Evolutionary conservation across 2,888 invertebrate species (phyloP).

Genomic region (Acanthosepion lycidas): DNA sequence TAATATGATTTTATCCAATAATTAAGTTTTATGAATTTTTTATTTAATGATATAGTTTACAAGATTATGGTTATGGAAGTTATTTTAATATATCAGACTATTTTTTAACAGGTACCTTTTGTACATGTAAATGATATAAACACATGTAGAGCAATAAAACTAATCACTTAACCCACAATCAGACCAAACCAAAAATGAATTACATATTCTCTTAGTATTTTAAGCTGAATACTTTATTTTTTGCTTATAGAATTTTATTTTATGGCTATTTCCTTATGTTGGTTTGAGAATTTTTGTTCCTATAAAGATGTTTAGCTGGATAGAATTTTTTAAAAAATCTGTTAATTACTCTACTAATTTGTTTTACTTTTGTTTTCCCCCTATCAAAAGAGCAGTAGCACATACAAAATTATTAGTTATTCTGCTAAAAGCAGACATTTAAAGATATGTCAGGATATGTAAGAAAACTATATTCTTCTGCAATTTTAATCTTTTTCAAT

Average conservation of each 20-base stretch:
- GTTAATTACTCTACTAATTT: too few species aligned
- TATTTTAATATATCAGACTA: background rate
- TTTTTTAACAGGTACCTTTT: background rate
- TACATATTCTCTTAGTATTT: background rate
- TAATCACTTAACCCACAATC: background rate
- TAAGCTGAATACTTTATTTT: background rate
- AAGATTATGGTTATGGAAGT: background rate
- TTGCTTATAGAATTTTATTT: background rate
- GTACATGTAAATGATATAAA: background rate
- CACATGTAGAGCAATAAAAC: background rate
- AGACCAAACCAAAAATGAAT: background rate
- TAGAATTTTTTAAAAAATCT: too few species aligned
- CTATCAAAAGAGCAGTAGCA: too few species aligned
- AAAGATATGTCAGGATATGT: background rate
- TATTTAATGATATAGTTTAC: background rate
- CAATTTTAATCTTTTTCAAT: background rate
- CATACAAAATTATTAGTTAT: too few species aligned
- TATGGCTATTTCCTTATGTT: background rate
- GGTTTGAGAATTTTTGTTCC: background rate
- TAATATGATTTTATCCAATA: background rate
- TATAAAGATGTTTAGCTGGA: too few species aligned
- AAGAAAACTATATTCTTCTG: background rate
- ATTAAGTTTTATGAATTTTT: too few species aligned
- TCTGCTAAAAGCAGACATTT: too few species aligned
- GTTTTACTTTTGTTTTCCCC: too few species aligned